Conservation (phyloP, 2,113 vertebrate genomes). For the Carassius carassius region DNA sequence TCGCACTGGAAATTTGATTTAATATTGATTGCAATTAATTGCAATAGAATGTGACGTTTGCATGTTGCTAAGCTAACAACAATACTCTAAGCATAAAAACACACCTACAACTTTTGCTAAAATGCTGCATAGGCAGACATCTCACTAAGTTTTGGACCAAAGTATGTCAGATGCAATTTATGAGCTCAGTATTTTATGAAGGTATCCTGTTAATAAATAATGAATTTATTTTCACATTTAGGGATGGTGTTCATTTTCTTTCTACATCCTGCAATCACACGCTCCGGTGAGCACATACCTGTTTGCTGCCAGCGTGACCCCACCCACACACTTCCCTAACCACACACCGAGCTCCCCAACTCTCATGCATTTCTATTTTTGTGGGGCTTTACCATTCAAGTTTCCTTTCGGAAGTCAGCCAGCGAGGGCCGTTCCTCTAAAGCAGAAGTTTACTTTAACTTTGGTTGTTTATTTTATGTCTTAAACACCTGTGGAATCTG, state of each 20-base stretch:
- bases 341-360: constrained; percentile 39
- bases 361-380: constrained; percentile 40
- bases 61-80: too few species aligned
- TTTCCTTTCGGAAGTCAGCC: not conserved
- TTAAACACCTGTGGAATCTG: not conserved
- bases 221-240: not conserved
- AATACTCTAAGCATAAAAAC: not conserved
- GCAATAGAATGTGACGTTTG: too few species aligned
- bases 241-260: constrained; percentile 2
- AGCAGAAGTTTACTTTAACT: not conserved
- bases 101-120: not conserved
- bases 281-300: constrained; percentile 60
- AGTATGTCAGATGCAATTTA: not conserved
- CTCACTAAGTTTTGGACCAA: not conserved
- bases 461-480: not conserved
- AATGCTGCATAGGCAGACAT: not conserved
- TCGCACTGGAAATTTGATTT: too few species aligned
- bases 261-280: constrained; percentile 45
- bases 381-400: constrained; percentile 1
- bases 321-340: constrained; percentile 53
- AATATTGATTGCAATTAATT: too few species aligned
- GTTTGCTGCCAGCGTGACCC: constrained; percentile 53
- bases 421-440: not conserved
- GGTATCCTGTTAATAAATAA: not conserved
- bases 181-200: not conserved